phyloP scores from a whole-genome alignment of 2,888 invertebrate genomes.

The Diarsia rubi region DNA sequence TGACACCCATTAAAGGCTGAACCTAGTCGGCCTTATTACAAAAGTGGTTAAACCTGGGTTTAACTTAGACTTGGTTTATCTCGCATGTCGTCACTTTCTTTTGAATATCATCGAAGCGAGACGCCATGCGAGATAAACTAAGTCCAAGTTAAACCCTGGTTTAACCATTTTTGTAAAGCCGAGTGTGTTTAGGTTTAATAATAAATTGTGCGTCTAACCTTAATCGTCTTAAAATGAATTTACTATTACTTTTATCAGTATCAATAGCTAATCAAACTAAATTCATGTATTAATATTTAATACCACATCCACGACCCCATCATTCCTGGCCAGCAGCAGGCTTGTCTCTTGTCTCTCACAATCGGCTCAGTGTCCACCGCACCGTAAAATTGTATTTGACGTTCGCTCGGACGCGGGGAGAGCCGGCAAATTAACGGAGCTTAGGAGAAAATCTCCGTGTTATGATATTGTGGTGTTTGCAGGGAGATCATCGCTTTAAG shows the following conservation, averaged over 20 bases:
- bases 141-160: too few species aligned
- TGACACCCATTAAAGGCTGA: too few species aligned
- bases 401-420: conserved; percentile 80
- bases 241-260: not conserved
- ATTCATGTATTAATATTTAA: not conserved
- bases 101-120: too few species aligned
- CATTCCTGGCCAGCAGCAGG: conserved; percentile 75
- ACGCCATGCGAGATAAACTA: too few species aligned
- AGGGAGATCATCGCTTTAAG: conserved; percentile 82
- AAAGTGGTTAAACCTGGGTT: too few species aligned
- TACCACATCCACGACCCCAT: conserved; percentile 68
- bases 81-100: too few species aligned
- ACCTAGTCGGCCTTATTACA: too few species aligned
- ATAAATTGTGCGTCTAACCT: not conserved
- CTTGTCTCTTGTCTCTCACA: conserved; percentile 87
- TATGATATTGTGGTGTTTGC: conserved; percentile 79
- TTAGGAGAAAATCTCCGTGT: conserved; percentile 89
- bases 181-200: not conserved
- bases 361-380: conserved; percentile 89
- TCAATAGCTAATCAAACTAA: not conserved
- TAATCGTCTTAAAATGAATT: not conserved
- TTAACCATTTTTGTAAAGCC: too few species aligned
- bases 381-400: conserved; percentile 91
- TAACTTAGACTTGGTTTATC: too few species aligned
- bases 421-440: conserved; percentile 84